A percentile compares a stretch with the other conserved stretches of the same genome.
Conservation (phyloP, 2,797 vertebrate genomes). For the Paguma larvata region DNA sequence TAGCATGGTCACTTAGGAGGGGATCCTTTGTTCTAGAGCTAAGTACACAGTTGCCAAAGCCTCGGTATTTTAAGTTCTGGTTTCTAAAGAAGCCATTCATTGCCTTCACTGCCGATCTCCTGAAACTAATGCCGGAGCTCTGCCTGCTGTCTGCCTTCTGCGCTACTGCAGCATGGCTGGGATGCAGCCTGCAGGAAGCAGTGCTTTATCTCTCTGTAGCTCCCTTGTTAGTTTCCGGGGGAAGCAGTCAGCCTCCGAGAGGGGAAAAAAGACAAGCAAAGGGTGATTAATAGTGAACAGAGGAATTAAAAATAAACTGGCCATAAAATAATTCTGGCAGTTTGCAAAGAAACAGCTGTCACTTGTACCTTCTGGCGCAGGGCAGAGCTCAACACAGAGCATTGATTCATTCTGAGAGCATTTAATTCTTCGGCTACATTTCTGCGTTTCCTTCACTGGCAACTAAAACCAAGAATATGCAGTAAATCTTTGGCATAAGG, state of each 20-base stretch:
- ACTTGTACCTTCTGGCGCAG: slow-evolving; percentile 46
- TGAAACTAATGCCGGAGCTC: not conserved
- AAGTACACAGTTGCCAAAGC: not conserved
- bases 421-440: not conserved
- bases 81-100: not conserved
- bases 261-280: slow-evolving; percentile 76
- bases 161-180: not conserved
- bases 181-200: not conserved
- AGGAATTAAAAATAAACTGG: slow-evolving; percentile 80
- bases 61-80: not conserved
- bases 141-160: not conserved
- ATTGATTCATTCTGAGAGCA: slow-evolving; percentile 29
- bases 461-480: slow-evolving; percentile 21
- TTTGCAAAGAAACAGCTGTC: slow-evolving; percentile 79
- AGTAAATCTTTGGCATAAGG: not conserved
- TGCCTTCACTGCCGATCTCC: not conserved
- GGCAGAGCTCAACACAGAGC: not conserved
- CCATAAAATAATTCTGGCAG: slow-evolving; percentile 63
- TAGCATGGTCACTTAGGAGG: not conserved
- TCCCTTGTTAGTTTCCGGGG: slow-evolving; percentile 35
- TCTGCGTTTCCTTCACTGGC: not conserved
- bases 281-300: slow-evolving; percentile 77
- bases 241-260: slow-evolving; percentile 62
- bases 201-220: not conserved
- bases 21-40: not conserved